Conservation (phyloP, 2,113 vertebrate genomes). For the Dromas ardeola region DNA sequence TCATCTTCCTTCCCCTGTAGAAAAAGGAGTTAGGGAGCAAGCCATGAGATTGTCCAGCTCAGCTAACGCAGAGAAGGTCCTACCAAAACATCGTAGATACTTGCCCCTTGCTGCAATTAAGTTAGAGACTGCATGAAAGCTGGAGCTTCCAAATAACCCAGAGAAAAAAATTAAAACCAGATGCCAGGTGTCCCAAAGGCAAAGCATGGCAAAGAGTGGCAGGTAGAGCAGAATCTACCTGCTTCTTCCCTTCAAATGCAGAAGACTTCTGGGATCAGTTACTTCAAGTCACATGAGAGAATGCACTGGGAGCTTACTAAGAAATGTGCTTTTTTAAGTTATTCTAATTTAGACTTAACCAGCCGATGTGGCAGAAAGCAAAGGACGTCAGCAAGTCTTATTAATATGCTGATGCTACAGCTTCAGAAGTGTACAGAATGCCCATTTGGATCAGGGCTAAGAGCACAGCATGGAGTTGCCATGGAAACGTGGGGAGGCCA, state of each 20-base stretch:
- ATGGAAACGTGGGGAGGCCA: slow-evolving; percentile 66
- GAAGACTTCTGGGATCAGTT: neutral
- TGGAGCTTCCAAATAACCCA: neutral
- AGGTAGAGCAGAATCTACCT: neutral
- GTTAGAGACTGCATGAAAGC: neutral
- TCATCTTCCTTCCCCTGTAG: neutral
- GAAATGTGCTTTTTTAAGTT: slow-evolving; percentile 17
- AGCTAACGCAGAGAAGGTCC: neutral
- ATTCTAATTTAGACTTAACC: slow-evolving; percentile 64
- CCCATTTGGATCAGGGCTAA: slow-evolving; percentile 71
- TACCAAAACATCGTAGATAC: neutral
- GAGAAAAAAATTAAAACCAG: neutral
- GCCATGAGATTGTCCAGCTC: neutral
- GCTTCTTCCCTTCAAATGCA: neutral
- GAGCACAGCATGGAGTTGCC: slow-evolving; percentile 68
- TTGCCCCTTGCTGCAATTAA: neutral
- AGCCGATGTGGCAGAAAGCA: slow-evolving; percentile 57
- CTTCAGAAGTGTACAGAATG: slow-evolving; percentile 64
- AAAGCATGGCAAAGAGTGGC: neutral
- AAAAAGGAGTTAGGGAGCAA: neutral
- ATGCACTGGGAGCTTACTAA: slow-evolving; percentile 5
- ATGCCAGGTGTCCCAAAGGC: neutral
- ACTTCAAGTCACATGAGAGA: neutral
- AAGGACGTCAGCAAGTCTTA: slow-evolving; percentile 48
- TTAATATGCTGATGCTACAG: slow-evolving; percentile 73